Percentiles rank a stretch among this genome's conserved stretches.
phyloP scores from a whole-genome alignment of 2,888 invertebrate genomes.

The Conomelus anceps region DNA sequence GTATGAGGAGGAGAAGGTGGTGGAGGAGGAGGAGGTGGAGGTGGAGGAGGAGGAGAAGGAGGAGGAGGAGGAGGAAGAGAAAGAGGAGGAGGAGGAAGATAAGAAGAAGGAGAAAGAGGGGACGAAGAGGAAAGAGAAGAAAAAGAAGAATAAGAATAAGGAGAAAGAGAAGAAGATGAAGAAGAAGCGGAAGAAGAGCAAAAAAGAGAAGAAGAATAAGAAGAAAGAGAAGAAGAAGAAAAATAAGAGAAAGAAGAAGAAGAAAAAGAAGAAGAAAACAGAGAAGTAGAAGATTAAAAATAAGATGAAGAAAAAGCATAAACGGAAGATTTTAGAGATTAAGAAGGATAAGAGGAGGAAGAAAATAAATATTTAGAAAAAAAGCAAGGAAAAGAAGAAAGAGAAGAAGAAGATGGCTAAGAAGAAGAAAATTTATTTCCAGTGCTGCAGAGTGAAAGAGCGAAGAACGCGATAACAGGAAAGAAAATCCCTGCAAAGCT shows the following conservation, averaged over 20 bases:
- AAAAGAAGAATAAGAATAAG: not conserved
- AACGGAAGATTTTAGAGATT: no score
- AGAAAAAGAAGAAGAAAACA: not conserved
- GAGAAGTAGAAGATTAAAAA: not conserved
- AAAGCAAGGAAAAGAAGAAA: not conserved
- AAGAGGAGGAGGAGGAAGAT: not conserved
- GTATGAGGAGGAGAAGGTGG: not conserved
- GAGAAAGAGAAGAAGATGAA: not conserved
- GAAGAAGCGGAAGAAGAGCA: not conserved
- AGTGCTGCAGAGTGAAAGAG: not conserved
- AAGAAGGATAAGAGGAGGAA: not conserved
- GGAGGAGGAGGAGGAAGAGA: not conserved
- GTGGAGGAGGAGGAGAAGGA: not conserved
- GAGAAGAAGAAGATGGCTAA: not conserved
- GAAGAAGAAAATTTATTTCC: not conserved
- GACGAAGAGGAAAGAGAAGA: not conserved
- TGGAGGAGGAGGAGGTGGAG: not conserved
- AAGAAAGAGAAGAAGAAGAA: not conserved
- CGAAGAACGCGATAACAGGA: not conserved
- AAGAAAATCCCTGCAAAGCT: not conserved
- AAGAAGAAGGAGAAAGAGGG: not conserved
- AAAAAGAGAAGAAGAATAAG: not conserved
- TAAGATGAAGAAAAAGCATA: not conserved
- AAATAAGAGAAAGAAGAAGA: not conserved
- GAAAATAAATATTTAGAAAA: not conserved